phyloP scores from a whole-genome alignment of 2,888 invertebrate species.

The Aphrophora alni region DNA sequence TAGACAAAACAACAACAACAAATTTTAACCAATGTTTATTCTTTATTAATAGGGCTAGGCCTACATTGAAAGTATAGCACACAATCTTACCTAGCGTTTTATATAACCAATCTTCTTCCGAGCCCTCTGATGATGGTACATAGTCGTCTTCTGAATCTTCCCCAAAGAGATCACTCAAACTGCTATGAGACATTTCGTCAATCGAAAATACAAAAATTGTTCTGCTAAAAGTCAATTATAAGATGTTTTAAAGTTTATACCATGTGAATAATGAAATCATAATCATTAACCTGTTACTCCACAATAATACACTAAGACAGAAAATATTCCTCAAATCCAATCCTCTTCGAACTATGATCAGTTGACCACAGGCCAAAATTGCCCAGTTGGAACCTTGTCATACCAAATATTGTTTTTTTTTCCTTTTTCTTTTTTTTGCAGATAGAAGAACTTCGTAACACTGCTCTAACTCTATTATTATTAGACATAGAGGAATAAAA shows the following conservation, averaged over 20 bases:
- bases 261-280: neutral
- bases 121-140: neutral
- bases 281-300: neutral
- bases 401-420: too few relatives aligned
- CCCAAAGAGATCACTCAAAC: neutral
- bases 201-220: neutral
- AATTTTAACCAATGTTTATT: neutral
- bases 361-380: too few relatives aligned
- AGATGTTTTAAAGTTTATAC: neutral
- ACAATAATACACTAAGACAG: neutral
- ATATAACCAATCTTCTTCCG: neutral
- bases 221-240: neutral
- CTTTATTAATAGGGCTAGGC: neutral
- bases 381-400: too few relatives aligned
- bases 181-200: neutral
- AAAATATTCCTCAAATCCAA: too few relatives aligned
- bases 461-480: too few relatives aligned
- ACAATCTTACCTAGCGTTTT: neutral
- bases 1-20: neutral
- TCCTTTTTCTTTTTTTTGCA: too few relatives aligned
- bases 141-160: neutral
- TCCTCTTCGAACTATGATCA: too few relatives aligned
- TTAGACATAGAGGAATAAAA: too few relatives aligned
- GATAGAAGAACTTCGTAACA: too few relatives aligned
- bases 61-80: neutral